A percentile compares a stretch with the other conserved stretches of the same genome.
phyloP scores from a whole-genome alignment of 2,888 invertebrate species.

The Dicyrtomina minuta region DNA sequence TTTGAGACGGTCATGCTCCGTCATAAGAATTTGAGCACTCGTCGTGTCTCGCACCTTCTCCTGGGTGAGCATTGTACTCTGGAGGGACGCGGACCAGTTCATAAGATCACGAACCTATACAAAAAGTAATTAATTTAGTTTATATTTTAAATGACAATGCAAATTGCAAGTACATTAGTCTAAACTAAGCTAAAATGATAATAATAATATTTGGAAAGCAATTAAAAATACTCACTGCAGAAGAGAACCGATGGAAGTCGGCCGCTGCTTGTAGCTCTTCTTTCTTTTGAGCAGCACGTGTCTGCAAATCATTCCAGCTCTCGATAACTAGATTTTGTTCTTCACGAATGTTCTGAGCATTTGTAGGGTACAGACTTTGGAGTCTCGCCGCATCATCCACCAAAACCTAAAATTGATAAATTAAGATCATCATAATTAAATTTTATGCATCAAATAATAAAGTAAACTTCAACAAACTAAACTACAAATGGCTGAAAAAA shows the following conservation, averaged over 20 bases:
- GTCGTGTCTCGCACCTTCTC: conserved; percentile 80
- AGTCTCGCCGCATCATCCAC: conserved; percentile 90
- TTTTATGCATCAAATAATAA: too few species aligned
- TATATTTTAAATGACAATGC: too few species aligned
- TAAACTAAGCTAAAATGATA: not conserved
- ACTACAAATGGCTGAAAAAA: not conserved
- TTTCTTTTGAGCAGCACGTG: conserved; percentile 75
- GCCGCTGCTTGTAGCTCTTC: conserved; percentile 82
- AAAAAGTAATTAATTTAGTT: conserved; percentile 17
- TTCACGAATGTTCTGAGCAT: conserved; percentile 83
- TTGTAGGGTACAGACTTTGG: conserved; percentile 84
- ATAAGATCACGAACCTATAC: conserved; percentile 76
- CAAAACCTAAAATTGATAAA: conserved; percentile 63
- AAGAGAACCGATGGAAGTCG: conserved; percentile 84
- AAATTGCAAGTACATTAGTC: too few species aligned
- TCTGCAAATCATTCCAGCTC: conserved; percentile 84
- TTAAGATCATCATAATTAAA: conserved; percentile 46
- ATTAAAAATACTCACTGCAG: conserved; percentile 63
- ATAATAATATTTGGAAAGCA: not conserved
- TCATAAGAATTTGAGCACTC: conserved; percentile 76
- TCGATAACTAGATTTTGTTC: conserved; percentile 82
- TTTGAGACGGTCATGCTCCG: conserved; percentile 78
- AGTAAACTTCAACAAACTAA: not conserved
- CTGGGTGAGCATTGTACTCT: conserved; percentile 74
- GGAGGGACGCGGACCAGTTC: conserved; percentile 80